phyloP scores from a whole-genome alignment of 2,888 invertebrate genomes.

The Clunio marinus region DNA sequence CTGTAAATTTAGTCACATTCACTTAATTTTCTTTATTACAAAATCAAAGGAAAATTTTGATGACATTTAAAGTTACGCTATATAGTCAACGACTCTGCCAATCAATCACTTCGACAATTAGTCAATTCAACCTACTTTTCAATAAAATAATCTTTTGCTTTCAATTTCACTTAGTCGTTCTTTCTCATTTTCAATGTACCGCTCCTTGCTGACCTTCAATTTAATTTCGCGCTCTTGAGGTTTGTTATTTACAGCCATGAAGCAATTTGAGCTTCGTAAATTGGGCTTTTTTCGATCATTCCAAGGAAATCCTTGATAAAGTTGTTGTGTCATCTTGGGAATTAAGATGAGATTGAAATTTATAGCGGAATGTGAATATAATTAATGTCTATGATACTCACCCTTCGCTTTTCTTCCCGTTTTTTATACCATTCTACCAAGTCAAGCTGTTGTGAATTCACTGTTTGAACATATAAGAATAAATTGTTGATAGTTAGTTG shows the following conservation, averaged over 20 bases:
- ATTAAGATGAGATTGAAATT: background rate
- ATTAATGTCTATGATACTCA: too few relatives aligned
- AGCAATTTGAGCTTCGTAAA: conserved; percentile 25
- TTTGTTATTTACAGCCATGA: conserved; percentile 7
- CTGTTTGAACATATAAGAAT: conserved; percentile 20
- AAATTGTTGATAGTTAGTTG: background rate
- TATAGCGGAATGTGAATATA: background rate
- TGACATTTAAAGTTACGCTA: too few relatives aligned
- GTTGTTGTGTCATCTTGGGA: background rate
- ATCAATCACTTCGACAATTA: too few relatives aligned
- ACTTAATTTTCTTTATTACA: too few relatives aligned
- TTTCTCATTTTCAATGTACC: conserved; percentile 8
- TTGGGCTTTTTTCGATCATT: conserved; percentile 30
- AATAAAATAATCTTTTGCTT: background rate
- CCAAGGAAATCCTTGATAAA: conserved; percentile 33
- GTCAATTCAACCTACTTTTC: too few relatives aligned
- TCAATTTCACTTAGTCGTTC: conserved; percentile 11
- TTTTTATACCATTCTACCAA: conserved; percentile 22
- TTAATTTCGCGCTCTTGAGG: conserved; percentile 32
- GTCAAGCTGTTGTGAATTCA: conserved; percentile 27
- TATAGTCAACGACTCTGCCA: too few relatives aligned
- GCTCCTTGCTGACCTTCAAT: conserved; percentile 30
- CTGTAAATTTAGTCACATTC: too few relatives aligned
- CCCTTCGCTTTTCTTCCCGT: conserved; percentile 29
- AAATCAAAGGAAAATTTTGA: too few relatives aligned